These are phyloP conservation scores for Meriones unguiculatus DNA, from an alignment of 2,113 vertebrate genomes.

Conservation along the genomic window DNA sequence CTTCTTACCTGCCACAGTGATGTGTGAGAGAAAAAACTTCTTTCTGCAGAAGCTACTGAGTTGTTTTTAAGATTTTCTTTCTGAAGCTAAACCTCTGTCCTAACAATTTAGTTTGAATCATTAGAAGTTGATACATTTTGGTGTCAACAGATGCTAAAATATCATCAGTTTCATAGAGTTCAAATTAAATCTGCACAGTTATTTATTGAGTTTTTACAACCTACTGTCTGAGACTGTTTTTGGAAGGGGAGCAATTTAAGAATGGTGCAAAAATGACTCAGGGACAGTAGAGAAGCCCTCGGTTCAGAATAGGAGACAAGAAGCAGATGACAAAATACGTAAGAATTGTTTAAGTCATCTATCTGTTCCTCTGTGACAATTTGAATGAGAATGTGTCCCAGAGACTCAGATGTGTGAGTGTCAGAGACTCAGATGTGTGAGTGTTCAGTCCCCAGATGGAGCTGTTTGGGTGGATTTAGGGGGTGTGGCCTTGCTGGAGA, in stretches of 20 bases:
- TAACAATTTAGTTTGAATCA: slow-evolving; percentile 13
- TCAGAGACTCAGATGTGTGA: neutral
- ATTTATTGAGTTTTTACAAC: neutral
- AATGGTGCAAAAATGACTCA: slow-evolving; percentile 10
- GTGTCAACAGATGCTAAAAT: neutral
- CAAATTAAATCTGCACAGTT: neutral
- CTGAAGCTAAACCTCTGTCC: neutral
- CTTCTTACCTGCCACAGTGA: neutral
- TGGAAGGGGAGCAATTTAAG: neutral
- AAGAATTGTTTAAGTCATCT: neutral
- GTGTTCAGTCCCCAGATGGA: too few species aligned
- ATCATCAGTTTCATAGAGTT: neutral
- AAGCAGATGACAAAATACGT: slow-evolving; percentile 25
- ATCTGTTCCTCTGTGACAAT: neutral
- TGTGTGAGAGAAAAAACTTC: neutral
- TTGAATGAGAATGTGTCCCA: neutral
- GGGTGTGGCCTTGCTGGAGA: neutral
- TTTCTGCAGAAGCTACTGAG: neutral
- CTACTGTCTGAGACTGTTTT: neutral
- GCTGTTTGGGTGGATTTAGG: neutral
- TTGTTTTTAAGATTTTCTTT: neutral
- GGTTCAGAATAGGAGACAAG: neutral
- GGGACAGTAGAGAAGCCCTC: neutral
- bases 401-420: neutral
- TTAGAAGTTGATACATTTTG: neutral